Evolutionary conservation across 2,113 vertebrate genomes (phyloP), one percentile per base, ranked within the genome.

Genomic region (Paramisgurnus dabryanus): DNA sequence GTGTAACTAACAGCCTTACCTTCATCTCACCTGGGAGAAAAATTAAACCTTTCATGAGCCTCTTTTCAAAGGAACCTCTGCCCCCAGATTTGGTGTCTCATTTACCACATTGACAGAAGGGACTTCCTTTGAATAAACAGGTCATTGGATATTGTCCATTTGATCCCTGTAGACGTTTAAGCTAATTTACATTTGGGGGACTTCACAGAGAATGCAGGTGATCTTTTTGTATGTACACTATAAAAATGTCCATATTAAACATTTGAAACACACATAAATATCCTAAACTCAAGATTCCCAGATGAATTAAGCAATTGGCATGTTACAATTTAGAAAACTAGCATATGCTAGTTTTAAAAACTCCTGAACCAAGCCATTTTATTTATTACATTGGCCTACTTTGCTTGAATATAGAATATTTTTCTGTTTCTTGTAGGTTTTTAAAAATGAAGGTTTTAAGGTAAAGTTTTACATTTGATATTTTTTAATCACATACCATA

Each of bases 141-240:
- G 87, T 90, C 86, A 86, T 86, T 53, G 68, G 84, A 91, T 91
- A 89, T 76, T 76, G 75, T 76, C 85, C 69, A 0, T 6, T 83
- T 77, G 84, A 86, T 82, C 81, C 64, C 61, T 45, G 53, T 65
- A 80, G 85, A 87, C 17, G 75, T 83, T 89, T 45, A 85, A 78
- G 63, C 77, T 55, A 76, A 74, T 85, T 86, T 87, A 82, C 83
- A 86, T 84, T 80, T 82, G 69, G 45, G 67, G 41, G 64, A 34
- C 8, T 69, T 63, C 41, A 60, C 6, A 77, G 58, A 57, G 69
- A 65, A 64, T 45, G 82, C 79, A 72, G 83, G 84, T 50, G 43
- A 79, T 53, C 76, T 87, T 85, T 86, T 76, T 85, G 58, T 84
- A 70, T 71, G 17, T 40, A 53, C 22, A 17, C 22, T 5, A 5